A percentile compares a stretch with the other conserved stretches of the same genome.
phyloP scores from a whole-genome alignment of 1,140 invertebrate genomes.

The Brachionus rotundiformis region DNA sequence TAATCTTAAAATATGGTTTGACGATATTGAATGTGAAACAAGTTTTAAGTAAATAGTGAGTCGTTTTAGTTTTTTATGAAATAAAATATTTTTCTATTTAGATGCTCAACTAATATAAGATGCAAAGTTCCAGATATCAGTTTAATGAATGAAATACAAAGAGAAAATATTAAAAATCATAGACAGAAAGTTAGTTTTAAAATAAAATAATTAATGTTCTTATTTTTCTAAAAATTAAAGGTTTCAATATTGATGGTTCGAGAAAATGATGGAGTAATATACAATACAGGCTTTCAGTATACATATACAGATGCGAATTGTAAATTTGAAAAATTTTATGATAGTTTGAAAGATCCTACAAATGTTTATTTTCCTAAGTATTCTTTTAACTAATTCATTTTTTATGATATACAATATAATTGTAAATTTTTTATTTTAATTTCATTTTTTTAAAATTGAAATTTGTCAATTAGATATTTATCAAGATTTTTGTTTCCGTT shows the following conservation, averaged over 20 bases:
- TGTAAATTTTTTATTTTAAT: slow-evolving; percentile 22
- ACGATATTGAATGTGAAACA: slow-evolving; percentile 72
- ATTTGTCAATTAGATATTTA: not conserved
- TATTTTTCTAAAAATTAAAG: not conserved
- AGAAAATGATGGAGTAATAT: slow-evolving; percentile 44
- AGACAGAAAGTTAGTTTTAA: not conserved
- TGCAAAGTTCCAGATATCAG: slow-evolving; percentile 4
- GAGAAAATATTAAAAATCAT: not conserved
- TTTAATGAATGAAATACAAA: not conserved
- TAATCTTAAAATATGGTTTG: slow-evolving; percentile 93
- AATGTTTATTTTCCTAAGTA: not conserved
- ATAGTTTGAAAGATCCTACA: not conserved
- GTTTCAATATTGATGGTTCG: slow-evolving; percentile 20
- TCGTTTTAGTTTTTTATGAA: not conserved
- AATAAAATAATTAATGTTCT: not conserved
- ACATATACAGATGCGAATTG: not conserved
- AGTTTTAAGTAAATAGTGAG: slow-evolving; percentile 28
- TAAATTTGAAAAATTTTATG: not conserved
- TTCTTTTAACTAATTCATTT: not conserved
- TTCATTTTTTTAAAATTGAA: slow-evolving; percentile 5
- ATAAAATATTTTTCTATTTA: not conserved
- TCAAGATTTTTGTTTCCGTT: not conserved
- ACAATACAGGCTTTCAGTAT: slow-evolving; percentile 50
- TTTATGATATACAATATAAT: slow-evolving; percentile 6
- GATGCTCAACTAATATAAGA: slow-evolving; percentile 48